Evolutionary conservation across 2,113 vertebrate genomes (phyloP).

Genomic region (Coregonus clupeaformis): DNA sequence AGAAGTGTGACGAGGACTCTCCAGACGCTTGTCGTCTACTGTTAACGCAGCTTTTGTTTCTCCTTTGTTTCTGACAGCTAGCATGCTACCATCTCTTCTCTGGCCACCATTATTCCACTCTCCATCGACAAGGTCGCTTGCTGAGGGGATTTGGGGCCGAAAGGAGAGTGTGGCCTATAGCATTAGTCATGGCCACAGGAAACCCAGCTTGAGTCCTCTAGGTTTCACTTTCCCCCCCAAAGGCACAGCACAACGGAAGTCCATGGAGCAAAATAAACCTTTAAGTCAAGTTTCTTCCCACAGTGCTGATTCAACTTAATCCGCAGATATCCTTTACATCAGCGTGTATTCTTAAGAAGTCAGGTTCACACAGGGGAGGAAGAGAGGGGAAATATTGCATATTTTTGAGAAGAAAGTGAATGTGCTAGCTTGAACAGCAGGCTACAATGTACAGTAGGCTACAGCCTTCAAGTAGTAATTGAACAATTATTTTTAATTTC

Average conservation of each 20-base stretch:
- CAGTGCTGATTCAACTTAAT: conserved; percentile 78
- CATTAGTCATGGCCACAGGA: conserved; percentile 80
- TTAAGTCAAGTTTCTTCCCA: conserved; percentile 76
- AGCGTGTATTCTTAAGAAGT: conserved; percentile 74
- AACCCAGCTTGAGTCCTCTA: conserved; percentile 78
- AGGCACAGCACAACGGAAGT: conserved; percentile 70
- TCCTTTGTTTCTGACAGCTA: conserved; percentile 84
- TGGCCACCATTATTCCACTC: conserved; percentile 81
- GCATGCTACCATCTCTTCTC: conserved; percentile 80
- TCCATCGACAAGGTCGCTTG: conserved; percentile 86
- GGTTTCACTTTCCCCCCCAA: conserved; percentile 63
- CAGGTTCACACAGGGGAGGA: conserved; percentile 62
- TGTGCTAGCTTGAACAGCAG: conserved; percentile 52
- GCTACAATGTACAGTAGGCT: conserved; percentile 34
- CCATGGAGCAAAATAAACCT: conserved; percentile 74
- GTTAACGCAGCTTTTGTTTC: conserved; percentile 83
- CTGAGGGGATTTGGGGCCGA: conserved; percentile 81
- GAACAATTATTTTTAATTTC: not conserved
- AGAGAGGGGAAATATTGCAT: conserved; percentile 65
- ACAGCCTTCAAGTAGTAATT: conserved; percentile 58
- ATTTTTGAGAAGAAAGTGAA: conserved; percentile 55
- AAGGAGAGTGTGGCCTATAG: conserved; percentile 77
- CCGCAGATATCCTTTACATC: conserved; percentile 77
- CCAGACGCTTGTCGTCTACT: conserved; percentile 80
- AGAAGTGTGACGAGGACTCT: conserved; percentile 70